Base-by-base conservation (phyloP, 2,888 invertebrate species). In the Drosophila nr. perissopoda region DNA sequence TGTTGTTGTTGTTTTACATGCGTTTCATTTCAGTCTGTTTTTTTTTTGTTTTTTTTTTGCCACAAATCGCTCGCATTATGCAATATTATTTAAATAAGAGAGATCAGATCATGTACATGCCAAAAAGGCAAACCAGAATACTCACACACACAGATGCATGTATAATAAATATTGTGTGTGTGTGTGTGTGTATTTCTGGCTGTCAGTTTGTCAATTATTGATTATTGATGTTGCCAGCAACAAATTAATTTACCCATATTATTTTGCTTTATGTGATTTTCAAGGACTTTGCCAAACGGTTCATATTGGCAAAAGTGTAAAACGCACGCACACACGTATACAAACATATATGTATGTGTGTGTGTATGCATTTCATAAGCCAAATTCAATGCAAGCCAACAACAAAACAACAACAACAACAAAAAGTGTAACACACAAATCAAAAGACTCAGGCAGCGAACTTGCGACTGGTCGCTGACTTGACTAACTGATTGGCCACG, bases 51-150 rank as follows among this genome's bases (percentile, higher is more conserved):
- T 82, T 11, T 51, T 79, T 82, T 82, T 79, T 70, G 69, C 65
- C 73, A 70, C 70, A 76, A 73, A 76, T 79, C 76, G 70, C 70
- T 66, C 70, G 74, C 66, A 81, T 85, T 85, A 85, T 85, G 85
- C 82, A 85, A 85, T 82, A 69, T 75, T 74, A 71, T 81, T 72
- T 78, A 84, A 80, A 84, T 74, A 83, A 70, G 70, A 64, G 67
- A 79, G 46, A 77, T 73, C 60, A 76, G 27, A 73, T 56, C 58
- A 74, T 58, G 63, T 62, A 66, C 66, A 77, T 69, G 49, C 62
- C 65, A 72, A 49, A 61, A 49, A 62, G 48, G 42, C 58, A 78
- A 67, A 78, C 74, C 67, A 70, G 74, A 70, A 70, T 64, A 61
- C 60, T 51, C 61, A 65, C 65, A 73, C 53, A 54, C 40, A 64